Evolutionary conservation across 2,113 vertebrate species (phyloP).

Genomic region (Campylomormyrus numenius): DNA sequence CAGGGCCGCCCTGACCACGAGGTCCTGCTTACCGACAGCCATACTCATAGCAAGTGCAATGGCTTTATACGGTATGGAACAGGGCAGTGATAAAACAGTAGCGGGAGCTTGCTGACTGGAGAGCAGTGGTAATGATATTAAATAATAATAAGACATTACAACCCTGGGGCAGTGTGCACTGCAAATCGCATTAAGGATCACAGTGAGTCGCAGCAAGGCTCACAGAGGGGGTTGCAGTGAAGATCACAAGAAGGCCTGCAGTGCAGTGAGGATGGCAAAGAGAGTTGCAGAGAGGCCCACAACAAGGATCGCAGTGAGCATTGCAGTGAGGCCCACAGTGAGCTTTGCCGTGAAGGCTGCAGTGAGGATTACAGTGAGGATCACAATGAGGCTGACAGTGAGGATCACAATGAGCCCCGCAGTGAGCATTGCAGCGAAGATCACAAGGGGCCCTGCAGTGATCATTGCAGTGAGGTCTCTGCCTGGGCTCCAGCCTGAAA

Average conservation of each 20-base stretch:
- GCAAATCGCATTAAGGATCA: neutral
- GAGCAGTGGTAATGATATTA: neutral
- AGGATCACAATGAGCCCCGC: too few relatives aligned
- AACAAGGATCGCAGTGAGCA: neutral
- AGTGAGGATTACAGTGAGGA: neutral
- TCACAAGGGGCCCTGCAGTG: neutral
- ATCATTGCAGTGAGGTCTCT: neutral
- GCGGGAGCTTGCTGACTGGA: neutral
- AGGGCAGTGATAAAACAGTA: neutral
- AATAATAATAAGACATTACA: neutral
- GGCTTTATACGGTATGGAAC: neutral
- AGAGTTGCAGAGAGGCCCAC: neutral
- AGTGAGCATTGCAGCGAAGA: neutral
- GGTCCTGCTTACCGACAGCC: neutral
- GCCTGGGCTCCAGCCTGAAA: conserved; percentile 4
- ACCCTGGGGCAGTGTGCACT: neutral
- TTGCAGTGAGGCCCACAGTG: neutral
- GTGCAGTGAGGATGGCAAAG: neutral
- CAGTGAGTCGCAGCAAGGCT: neutral
- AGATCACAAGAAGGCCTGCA: neutral
- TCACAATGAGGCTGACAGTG: too few relatives aligned
- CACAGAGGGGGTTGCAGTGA: neutral
- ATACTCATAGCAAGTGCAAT: neutral
- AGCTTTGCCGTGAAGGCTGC: neutral
- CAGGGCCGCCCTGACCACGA: neutral